phyloP scores from a whole-genome alignment of 2,113 vertebrate genomes.

The Barnardius zonarius region DNA sequence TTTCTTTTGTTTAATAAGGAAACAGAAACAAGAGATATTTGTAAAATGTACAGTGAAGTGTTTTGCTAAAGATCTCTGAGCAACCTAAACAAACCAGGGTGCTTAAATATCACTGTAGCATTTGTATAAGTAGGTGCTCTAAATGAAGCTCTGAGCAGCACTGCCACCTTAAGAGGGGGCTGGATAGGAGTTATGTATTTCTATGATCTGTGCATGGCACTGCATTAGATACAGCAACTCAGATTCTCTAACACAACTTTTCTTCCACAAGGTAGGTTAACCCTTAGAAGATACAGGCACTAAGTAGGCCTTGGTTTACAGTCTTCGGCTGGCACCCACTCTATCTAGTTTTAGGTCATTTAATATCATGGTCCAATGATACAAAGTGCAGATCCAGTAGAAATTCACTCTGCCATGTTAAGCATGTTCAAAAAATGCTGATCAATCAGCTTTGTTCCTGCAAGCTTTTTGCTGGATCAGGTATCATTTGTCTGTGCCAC shows the following conservation, averaged over 20 bases:
- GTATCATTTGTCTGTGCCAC: neutral
- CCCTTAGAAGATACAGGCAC: neutral
- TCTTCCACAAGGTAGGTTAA: neutral
- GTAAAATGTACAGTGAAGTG: neutral
- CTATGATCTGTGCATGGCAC: too few relatives aligned
- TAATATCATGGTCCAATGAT: neutral
- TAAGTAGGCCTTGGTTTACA: neutral
- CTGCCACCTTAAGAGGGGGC: neutral
- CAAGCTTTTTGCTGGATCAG: neutral
- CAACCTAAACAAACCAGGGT: neutral
- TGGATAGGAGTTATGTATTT: neutral
- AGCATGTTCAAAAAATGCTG: neutral
- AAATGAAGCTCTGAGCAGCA: neutral
- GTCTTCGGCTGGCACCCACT: neutral
- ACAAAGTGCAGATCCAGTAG: neutral
- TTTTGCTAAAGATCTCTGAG: neutral
- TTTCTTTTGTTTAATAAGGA: neutral
- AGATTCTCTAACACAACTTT: neutral
- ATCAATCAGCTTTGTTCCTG: neutral
- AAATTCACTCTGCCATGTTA: neutral
- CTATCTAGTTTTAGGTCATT: neutral
- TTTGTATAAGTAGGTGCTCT: neutral
- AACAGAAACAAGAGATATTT: neutral
- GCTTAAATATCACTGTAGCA: neutral
- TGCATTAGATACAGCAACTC: neutral